Evolutionary conservation across 2,113 vertebrate species (phyloP).

Genomic region (Thunnus maccoyii): DNA sequence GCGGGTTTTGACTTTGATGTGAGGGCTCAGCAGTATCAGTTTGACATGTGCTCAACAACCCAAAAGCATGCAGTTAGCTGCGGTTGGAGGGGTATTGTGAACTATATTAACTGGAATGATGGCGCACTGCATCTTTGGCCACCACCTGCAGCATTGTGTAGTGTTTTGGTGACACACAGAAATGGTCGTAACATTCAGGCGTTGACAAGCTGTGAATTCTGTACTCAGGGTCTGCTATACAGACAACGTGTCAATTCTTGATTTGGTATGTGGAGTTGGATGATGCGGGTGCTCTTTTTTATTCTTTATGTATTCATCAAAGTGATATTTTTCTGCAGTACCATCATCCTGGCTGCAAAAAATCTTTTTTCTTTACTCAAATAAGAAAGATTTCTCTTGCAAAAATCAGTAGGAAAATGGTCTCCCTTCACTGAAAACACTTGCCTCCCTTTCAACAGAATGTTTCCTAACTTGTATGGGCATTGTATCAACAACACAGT

Average conservation of each 20-base stretch:
- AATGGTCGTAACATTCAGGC: slow-evolving; percentile 9
- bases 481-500: slow-evolving; percentile 45
- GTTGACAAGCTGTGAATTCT: not conserved
- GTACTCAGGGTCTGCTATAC: not conserved
- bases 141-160: slow-evolving; percentile 41
- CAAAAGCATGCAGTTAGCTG: slow-evolving; percentile 32
- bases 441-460: slow-evolving; percentile 27
- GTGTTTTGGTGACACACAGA: slow-evolving; percentile 15
- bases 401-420: slow-evolving; percentile 21
- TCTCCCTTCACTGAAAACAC: not conserved
- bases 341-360: not conserved
- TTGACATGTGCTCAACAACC: slow-evolving; percentile 42
- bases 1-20: slow-evolving; percentile 32
- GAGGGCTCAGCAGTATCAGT: slow-evolving; percentile 22
- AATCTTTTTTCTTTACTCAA: not conserved
- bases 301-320: slow-evolving; percentile 11
- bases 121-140: slow-evolving; percentile 28
- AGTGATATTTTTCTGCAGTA: slow-evolving; percentile 1
- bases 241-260: not conserved
- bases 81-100: slow-evolving; percentile 10
- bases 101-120: slow-evolving; percentile 48
- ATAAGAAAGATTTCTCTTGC: slow-evolving; percentile 6
- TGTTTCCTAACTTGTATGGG: slow-evolving; percentile 39
- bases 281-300: not conserved
- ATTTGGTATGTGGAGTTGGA: not conserved